Evolutionary conservation across 2,113 vertebrate genomes (phyloP).

Genomic region (Rallus limicola): DNA sequence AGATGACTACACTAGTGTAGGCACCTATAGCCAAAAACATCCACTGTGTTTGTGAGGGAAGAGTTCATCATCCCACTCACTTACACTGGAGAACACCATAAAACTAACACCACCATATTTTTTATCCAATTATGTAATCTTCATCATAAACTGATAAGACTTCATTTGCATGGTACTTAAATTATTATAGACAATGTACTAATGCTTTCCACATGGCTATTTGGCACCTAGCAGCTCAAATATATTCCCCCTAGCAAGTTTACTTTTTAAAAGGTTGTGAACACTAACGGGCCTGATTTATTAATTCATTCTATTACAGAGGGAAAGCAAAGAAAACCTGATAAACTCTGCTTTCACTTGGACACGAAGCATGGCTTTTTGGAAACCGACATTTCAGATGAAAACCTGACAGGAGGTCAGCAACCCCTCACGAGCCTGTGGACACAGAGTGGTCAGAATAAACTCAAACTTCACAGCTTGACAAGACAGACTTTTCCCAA

Average conservation of each 20-base stretch:
- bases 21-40: neutral
- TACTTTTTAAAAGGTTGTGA: neutral
- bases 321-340: neutral
- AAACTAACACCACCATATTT: neutral
- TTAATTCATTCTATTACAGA: neutral
- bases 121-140: neutral
- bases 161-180: neutral
- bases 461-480: neutral
- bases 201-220: neutral
- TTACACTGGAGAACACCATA: neutral
- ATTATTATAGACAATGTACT: neutral
- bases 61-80: neutral
- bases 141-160: neutral
- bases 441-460: neutral
- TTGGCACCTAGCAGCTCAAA: neutral
- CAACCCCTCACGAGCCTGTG: neutral
- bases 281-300: neutral
- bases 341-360: neutral
- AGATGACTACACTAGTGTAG: neutral
- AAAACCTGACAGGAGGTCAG: conserved; percentile 37
- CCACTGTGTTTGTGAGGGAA: neutral
- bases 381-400: conserved; percentile 17
- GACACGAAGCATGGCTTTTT: neutral
- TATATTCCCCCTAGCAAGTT: neutral
- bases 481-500: neutral